Evolutionary conservation across 2,888 invertebrate genomes (phyloP).

Genomic region (Eurois occulta): DNA sequence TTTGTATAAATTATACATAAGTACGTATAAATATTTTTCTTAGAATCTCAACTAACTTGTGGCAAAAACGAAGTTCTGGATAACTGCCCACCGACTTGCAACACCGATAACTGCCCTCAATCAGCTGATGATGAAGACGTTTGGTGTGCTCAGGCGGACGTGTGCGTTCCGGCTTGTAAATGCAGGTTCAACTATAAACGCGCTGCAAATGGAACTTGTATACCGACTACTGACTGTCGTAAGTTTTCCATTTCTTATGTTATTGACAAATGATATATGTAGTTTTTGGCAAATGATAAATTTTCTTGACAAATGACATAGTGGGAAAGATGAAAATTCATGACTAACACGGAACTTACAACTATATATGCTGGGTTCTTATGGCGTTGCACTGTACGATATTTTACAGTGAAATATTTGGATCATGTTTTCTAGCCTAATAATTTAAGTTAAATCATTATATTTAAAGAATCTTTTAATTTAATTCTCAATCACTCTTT

Average conservation of each 20-base stretch:
- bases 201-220: conserved; percentile 73
- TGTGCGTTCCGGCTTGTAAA: conserved; percentile 72
- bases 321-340: not conserved
- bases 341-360: not conserved
- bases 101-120: conserved; percentile 71
- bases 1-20: not conserved
- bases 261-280: not conserved
- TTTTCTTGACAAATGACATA: not conserved
- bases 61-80: conserved; percentile 66
- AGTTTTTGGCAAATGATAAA: not conserved
- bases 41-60: conserved; percentile 45
- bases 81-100: conserved; percentile 69
- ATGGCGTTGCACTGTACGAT: not conserved
- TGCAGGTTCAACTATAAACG: conserved; percentile 73
- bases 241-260: conserved; percentile 56
- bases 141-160: conserved; percentile 66
- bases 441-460: too few species aligned
- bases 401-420: not conserved
- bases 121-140: conserved; percentile 53
- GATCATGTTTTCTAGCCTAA: not conserved
- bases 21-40: not conserved
- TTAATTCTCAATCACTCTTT: conserved; percentile 16
- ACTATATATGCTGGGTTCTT: not conserved
- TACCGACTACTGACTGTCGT: conserved; percentile 71
- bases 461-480: too few species aligned